Evolutionary conservation across 2,888 invertebrate genomes (phyloP).

Genomic region (Aspidiotus rigidus): DNA sequence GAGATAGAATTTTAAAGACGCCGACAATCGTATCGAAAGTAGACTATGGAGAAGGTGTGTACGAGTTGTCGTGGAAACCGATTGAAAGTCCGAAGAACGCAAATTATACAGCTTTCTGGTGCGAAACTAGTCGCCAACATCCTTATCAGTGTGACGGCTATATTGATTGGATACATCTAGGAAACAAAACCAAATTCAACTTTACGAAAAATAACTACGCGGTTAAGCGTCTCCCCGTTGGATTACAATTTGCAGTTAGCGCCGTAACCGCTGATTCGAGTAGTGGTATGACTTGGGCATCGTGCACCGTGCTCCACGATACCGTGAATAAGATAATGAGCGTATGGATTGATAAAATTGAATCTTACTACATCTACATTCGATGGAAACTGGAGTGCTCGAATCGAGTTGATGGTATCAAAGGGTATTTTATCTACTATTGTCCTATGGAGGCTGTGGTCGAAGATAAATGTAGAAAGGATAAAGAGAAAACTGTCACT

Average conservation of each 20-base stretch:
- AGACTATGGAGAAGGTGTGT: slow-evolving; percentile 59
- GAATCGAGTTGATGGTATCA: slow-evolving; percentile 59
- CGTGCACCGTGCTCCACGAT: slow-evolving; percentile 55
- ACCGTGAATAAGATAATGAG: slow-evolving; percentile 51
- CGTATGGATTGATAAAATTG: slow-evolving; percentile 48
- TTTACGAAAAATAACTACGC: slow-evolving; percentile 49
- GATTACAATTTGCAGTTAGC: slow-evolving; percentile 69
- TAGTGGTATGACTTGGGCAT: slow-evolving; percentile 79
- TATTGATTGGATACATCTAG: slow-evolving; percentile 52
- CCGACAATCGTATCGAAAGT: slow-evolving; percentile 62
- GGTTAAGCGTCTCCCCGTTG: slow-evolving; percentile 41
- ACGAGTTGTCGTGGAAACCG: slow-evolving; percentile 67
- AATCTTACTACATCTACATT: slow-evolving; percentile 52
- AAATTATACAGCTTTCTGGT: slow-evolving; percentile 77
- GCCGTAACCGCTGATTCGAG: slow-evolving; percentile 60
- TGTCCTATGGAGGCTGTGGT: background rate
- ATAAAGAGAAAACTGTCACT: background rate
- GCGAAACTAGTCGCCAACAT: slow-evolving; percentile 50
- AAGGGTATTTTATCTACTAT: slow-evolving; percentile 65
- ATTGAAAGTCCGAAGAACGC: slow-evolving; percentile 17
- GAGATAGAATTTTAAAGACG: slow-evolving; percentile 46
- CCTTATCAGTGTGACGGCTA: slow-evolving; percentile 54
- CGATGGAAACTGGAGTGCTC: slow-evolving; percentile 71
- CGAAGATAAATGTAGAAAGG: background rate
- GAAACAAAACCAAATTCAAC: slow-evolving; percentile 48